Percentiles rank a stretch among this genome's conserved stretches.
Conservation (phyloP, 2,113 vertebrate species). For the Mobula birostris region DNA sequence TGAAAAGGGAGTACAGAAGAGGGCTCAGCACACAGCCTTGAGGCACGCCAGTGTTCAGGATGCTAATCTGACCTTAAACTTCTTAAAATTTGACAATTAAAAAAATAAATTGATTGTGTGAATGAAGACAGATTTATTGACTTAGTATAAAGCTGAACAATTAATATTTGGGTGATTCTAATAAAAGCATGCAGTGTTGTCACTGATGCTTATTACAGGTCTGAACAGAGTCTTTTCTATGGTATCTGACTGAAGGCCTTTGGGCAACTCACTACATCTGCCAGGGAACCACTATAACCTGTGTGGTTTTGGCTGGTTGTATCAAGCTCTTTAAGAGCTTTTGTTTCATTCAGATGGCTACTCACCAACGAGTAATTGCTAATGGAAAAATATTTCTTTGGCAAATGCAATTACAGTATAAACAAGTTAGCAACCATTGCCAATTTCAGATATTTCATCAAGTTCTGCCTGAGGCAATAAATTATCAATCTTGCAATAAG, state of each 20-base stretch:
- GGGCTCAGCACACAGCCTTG: too few species aligned
- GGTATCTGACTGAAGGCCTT: background rate
- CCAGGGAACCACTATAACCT: background rate
- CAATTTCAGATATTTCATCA: conserved; percentile 35
- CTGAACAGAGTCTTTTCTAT: background rate
- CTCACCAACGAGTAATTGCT: conserved; percentile 28
- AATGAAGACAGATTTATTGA: background rate
- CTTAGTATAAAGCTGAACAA: background rate
- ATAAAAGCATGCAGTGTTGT: background rate
- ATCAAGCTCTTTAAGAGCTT: conserved; percentile 1
- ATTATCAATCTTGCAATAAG: conserved; percentile 26
- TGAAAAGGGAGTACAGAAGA: too few species aligned
- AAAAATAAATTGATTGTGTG: background rate
- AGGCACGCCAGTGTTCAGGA: background rate
- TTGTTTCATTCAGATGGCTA: conserved; percentile 33
- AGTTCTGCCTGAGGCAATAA: conserved; percentile 29
- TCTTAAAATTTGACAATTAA: background rate
- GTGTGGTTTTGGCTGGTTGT: background rate
- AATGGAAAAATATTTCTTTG: conserved; percentile 35
- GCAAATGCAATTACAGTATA: conserved; percentile 36
- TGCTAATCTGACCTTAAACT: background rate
- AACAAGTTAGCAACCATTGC: conserved; percentile 33
- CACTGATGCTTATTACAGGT: background rate
- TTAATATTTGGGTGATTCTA: background rate
- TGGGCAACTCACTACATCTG: background rate